A percentile compares a stretch with the other conserved stretches of the same genome.
phyloP scores from a whole-genome alignment of 2,797 vertebrate species.

The Chaetodon trifasciatus region DNA sequence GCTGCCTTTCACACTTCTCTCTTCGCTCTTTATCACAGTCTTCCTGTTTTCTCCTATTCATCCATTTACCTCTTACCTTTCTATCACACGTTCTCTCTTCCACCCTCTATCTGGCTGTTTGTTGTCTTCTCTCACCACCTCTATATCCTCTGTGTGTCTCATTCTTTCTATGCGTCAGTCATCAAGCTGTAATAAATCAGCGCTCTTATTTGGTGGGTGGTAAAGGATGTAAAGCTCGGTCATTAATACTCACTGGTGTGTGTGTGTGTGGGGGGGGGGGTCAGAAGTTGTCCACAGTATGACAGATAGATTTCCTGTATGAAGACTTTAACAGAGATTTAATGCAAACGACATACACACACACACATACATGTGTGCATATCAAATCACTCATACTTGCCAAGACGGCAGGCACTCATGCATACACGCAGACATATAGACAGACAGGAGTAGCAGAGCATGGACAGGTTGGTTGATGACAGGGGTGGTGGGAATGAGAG shows the following conservation, averaged over 20 bases:
- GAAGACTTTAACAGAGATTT: conserved; percentile 51
- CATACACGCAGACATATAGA: conserved; percentile 44
- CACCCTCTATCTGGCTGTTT: conserved; percentile 33
- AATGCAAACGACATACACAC: conserved; percentile 17
- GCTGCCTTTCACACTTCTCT: conserved; percentile 46
- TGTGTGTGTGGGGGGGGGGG: conserved; percentile 23
- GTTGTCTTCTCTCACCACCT: conserved; percentile 41
- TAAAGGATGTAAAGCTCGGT: conserved; percentile 52
- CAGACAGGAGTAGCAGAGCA: conserved; percentile 67
- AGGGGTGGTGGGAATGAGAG: conserved; percentile 41
- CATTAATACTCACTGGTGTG: conserved; percentile 56
- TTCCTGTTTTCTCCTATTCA: conserved; percentile 57
- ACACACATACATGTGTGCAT: conserved; percentile 28
- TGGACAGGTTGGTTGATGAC: conserved; percentile 63
- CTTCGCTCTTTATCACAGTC: conserved; percentile 61
- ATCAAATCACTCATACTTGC: conserved; percentile 53
- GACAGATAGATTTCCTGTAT: conserved; percentile 59
- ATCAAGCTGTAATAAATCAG: conserved; percentile 76
- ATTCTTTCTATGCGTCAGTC: conserved; percentile 34
- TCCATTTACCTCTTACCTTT: conserved; percentile 51
- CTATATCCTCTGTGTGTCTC: conserved; percentile 21
- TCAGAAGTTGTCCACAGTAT: conserved; percentile 44
- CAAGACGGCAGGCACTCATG: conserved; percentile 25
- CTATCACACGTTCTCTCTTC: conserved; percentile 38
- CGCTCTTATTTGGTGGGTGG: conserved; percentile 68